Conservation (phyloP, 2,888 invertebrate genomes). For the Epirrita christyi region DNA sequence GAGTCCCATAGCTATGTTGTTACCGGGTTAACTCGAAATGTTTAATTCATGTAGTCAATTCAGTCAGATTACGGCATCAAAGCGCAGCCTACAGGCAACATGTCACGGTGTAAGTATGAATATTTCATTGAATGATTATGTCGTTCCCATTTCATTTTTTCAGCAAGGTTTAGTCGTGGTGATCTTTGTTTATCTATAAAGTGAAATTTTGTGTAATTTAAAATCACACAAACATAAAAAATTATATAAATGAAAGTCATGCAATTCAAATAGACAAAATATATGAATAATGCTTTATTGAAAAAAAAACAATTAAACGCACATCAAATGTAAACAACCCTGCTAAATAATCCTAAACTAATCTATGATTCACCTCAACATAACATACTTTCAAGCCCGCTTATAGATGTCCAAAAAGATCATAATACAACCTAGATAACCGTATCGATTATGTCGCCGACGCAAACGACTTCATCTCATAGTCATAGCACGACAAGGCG, state of each 20-base stretch:
- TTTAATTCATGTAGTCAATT: conserved; percentile 58
- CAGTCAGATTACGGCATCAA: conserved; percentile 51
- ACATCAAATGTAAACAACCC: too few relatives aligned
- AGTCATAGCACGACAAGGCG: conserved; percentile 43
- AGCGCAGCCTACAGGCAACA: conserved; percentile 40
- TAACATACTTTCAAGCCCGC: too few relatives aligned
- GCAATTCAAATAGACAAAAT: too few relatives aligned
- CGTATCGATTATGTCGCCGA: conserved; percentile 23
- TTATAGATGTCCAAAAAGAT: neutral
- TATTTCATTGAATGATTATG: conserved; percentile 50
- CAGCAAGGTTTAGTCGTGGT: neutral
- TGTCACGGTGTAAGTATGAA: conserved; percentile 51
- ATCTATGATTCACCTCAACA: too few relatives aligned
- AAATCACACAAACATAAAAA: too few relatives aligned
- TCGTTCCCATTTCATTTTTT: conserved; percentile 15
- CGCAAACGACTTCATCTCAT: conserved; percentile 46
- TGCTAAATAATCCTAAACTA: too few relatives aligned
- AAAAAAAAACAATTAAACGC: too few relatives aligned
- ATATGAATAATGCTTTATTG: too few relatives aligned
- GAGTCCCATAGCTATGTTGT: neutral
- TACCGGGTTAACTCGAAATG: conserved; percentile 34
- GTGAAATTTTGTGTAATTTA: too few relatives aligned
- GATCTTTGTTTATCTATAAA: too few relatives aligned
- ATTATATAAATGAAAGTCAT: too few relatives aligned
- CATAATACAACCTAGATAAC: neutral